Conservation (phyloP, 2,797 vertebrate species). For the Pyrocephalus nanus region DNA sequence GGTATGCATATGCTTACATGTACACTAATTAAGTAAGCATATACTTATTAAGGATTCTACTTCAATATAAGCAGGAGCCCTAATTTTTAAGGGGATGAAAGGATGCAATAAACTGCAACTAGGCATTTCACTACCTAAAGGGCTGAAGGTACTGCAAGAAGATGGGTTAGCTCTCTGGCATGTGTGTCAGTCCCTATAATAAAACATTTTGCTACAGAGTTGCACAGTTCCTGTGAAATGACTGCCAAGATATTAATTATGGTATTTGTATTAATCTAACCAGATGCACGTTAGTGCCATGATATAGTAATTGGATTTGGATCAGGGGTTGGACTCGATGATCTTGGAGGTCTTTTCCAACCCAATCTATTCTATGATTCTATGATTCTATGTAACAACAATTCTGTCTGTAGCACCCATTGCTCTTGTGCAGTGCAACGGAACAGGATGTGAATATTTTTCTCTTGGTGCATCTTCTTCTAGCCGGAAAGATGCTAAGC, state of each 20-base stretch:
- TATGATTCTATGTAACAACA: not conserved
- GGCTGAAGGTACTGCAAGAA: not conserved
- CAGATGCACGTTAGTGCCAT: no score
- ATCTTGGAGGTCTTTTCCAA: no score
- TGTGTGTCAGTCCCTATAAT: not conserved
- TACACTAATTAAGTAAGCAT: not conserved
- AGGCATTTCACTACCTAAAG: not conserved
- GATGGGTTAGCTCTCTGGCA: not conserved
- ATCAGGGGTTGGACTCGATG: no score
- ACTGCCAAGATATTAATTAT: not conserved
- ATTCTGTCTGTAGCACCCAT: not conserved
- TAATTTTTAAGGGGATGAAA: slow-evolving; percentile 1
- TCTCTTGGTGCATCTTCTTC: not conserved
- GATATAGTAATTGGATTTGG: no score
- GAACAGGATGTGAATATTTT: not conserved
- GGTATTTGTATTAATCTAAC: not conserved
- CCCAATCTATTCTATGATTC: no score
- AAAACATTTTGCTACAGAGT: not conserved
- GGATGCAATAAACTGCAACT: not conserved
- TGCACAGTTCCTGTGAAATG: not conserved
- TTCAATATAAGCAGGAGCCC: not conserved
- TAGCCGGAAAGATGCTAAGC: not conserved
- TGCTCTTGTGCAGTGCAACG: not conserved
- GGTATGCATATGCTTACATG: not conserved
- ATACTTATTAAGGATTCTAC: not conserved